These are phyloP conservation scores for Champsocephalus esox DNA, from an alignment of 2,797 vertebrate genomes.

Conservation along the genomic window DNA sequence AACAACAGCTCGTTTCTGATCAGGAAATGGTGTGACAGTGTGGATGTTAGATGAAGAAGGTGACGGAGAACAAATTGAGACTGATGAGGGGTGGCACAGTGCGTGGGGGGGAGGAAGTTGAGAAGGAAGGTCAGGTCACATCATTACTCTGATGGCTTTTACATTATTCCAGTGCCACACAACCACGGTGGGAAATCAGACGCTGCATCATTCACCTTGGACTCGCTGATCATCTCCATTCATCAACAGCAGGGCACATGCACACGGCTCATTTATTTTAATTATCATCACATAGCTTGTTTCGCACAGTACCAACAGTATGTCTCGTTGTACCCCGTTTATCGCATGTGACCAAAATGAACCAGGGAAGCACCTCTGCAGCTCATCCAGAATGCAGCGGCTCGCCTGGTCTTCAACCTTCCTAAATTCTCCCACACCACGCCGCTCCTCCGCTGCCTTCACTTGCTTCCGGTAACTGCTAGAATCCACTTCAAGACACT, in stretches of 20 bases:
- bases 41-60: constrained; percentile 22
- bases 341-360: constrained; percentile 8
- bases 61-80: constrained; percentile 50
- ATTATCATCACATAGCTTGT: constrained; percentile 19
- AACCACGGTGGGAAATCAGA: constrained; percentile 51
- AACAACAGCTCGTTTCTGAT: not conserved
- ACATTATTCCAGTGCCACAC: constrained; percentile 66
- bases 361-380: not conserved
- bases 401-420: too few species aligned
- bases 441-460: too few species aligned
- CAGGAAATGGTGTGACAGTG: constrained; percentile 7
- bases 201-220: constrained; percentile 53
- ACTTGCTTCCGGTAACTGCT: too few species aligned
- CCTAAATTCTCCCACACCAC: too few species aligned
- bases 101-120: not conserved
- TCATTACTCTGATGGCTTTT: constrained; percentile 69
- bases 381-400: too few species aligned
- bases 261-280: constrained; percentile 34
- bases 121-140: constrained; percentile 39
- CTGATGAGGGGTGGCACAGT: constrained; percentile 39
- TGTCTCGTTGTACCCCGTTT: constrained; percentile 14
- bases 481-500: too few species aligned
- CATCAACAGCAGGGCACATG: constrained; percentile 42
- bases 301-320: constrained; percentile 7
- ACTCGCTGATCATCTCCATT: constrained; percentile 56